Evolutionary conservation across 64 coral and sea anemone species (phyloP), one percentile per base, ranked within the genome.

Genomic region (Orbicella faveolata): DNA sequence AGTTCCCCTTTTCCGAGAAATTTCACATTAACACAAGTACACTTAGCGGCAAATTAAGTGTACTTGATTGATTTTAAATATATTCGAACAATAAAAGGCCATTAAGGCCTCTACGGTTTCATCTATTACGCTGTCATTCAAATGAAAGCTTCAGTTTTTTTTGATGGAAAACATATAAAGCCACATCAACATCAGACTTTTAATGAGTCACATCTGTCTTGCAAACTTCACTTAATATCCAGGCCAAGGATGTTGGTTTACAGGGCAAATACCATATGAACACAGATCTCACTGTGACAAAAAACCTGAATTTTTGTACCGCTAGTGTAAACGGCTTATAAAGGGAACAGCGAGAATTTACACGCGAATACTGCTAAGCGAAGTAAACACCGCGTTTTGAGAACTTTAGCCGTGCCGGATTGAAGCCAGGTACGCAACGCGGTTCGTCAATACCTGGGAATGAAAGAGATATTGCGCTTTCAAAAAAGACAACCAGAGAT

Each of bases 111-210:
- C 11, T 34, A 19, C 55, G 59, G n/a, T 63, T n/a, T 20, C 6
- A 78, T 78, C 26, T 53, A 54, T 53, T 53, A 54, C 15, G 5
- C 54, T 30, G 18, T 37, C 59, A 55, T 63, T 36, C 12, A 81
- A 81, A 36, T 35, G 67, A 70, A 11, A 26, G 21, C 25, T 26
- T 34, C 11, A 63, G 26, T 26, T 63, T 55, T 80, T 25, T 34
- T 21, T 81, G 55, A 81, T 55, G 79, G 55, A 81, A 62, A 81
- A 81, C 37, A n/a, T 21, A 63, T 81, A 81, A 70, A 23, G 9
- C 23, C 21, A 25, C 67, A 70, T 33, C 67, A 70, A 70, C 23
- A 70, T 70, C 67, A 25, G 67, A 70, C 21, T 70, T 68, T 23
- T 26, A 63, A 81, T 59, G 52, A 62, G 12, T 63, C 16, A 20